phyloP scores from a whole-genome alignment of 2,797 vertebrate genomes.

The Pipistrellus pygmaeus region DNA sequence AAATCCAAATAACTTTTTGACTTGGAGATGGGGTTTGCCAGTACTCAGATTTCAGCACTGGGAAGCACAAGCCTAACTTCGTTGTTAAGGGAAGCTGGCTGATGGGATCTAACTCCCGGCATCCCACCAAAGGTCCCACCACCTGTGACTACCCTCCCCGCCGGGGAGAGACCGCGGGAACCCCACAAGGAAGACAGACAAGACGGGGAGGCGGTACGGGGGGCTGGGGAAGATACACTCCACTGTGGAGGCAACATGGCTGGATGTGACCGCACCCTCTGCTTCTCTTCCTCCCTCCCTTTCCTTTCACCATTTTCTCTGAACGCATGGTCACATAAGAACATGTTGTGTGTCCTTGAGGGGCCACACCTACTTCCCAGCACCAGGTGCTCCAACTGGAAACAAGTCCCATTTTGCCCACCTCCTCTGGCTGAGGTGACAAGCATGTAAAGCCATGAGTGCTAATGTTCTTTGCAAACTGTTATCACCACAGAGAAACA shows the following conservation, averaged over 20 bases:
- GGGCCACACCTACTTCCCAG: too few species aligned
- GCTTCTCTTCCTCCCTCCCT: not conserved
- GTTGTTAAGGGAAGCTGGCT: not conserved
- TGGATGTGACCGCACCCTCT: not conserved
- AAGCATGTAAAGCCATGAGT: not conserved
- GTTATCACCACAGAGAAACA: not conserved
- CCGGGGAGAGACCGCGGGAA: not conserved
- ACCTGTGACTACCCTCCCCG: not conserved
- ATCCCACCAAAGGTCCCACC: not conserved
- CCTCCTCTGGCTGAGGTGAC: not conserved
- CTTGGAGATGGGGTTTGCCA: not conserved
- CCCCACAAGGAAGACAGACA: not conserved
- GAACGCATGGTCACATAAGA: not conserved
- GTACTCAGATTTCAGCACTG: not conserved
- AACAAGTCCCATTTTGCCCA: not conserved
- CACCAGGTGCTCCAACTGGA: not conserved
- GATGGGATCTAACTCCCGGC: not conserved
- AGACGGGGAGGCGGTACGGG: not conserved
- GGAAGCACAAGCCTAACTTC: not conserved
- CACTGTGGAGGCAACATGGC: not conserved
- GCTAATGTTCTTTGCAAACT: not conserved
- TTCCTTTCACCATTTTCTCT: conserved; percentile 3
- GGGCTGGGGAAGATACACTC: not conserved
- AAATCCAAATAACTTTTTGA: not conserved
- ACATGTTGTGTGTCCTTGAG: not conserved